Evolutionary conservation across 2,113 vertebrate genomes (phyloP).

Genomic region (Archilochus colubris): DNA sequence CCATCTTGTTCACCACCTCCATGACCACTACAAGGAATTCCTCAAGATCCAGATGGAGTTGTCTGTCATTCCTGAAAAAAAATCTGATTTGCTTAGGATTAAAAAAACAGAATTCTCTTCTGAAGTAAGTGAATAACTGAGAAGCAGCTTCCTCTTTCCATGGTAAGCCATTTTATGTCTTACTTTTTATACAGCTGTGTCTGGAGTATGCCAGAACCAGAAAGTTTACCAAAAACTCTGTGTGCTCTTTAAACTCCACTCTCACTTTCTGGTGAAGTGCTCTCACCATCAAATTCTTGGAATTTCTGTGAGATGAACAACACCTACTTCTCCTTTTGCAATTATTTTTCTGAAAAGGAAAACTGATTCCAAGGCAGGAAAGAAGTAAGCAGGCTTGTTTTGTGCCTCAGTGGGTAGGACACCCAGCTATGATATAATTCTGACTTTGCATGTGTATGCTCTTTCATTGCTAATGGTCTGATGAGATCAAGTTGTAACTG

Average conservation of each 20-base stretch:
- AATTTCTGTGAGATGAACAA: not conserved
- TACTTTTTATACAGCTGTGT: not conserved
- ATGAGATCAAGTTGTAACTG: not conserved
- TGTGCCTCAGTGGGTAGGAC: not conserved
- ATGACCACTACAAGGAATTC: not conserved
- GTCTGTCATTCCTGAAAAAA: not conserved
- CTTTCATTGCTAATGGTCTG: not conserved
- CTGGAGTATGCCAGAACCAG: not conserved
- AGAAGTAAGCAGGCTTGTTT: not conserved
- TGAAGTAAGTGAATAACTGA: not conserved
- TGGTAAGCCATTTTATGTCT: not conserved
- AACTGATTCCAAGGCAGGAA: not conserved
- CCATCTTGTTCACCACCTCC: not conserved
- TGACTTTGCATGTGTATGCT: not conserved
- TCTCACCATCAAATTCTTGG: not conserved
- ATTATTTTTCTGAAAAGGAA: not conserved
- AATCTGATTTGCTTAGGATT: not conserved
- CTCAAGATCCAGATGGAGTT: not conserved
- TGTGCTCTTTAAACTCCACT: not conserved
- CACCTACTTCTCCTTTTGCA: not conserved
- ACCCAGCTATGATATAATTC: not conserved
- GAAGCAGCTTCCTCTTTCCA: not conserved
- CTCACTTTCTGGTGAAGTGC: not conserved
- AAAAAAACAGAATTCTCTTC: not conserved
- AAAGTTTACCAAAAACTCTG: not conserved